Evolutionary conservation across 1,140 invertebrate species (phyloP).

Genomic region (Manduca sexta): DNA sequence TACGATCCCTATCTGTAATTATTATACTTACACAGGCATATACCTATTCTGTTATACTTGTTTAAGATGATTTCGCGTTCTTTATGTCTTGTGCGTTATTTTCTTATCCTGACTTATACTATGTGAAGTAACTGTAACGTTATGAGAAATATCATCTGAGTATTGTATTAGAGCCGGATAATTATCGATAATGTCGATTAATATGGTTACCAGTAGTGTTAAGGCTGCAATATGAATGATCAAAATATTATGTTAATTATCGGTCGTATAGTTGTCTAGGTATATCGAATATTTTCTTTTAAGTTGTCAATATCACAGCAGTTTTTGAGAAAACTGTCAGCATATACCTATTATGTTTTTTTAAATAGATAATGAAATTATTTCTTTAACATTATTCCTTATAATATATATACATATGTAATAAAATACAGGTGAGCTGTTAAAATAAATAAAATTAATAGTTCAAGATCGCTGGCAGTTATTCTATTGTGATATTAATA

Average conservation of each 20-base stretch:
- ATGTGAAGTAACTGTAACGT: not conserved
- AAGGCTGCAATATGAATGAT: slow-evolving; percentile 44
- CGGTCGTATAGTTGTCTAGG: slow-evolving; percentile 34
- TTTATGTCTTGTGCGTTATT: not conserved
- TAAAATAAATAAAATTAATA: slow-evolving; percentile 9
- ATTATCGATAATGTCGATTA: slow-evolving; percentile 36
- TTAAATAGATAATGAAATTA: not conserved
- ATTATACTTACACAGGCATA: not conserved
- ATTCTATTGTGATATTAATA: slow-evolving; percentile 71
- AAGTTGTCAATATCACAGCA: slow-evolving; percentile 70
- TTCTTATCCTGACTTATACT: not conserved
- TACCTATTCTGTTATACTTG: not conserved
- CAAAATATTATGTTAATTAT: slow-evolving; percentile 39
- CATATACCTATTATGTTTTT: slow-evolving; percentile 10
- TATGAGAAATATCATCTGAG: slow-evolving; percentile 4
- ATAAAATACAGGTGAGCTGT: not conserved
- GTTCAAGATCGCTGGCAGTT: slow-evolving; percentile 56
- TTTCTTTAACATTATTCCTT: not conserved
- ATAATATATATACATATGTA: not conserved
- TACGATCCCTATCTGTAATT: not conserved
- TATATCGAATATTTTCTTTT: slow-evolving; percentile 33
- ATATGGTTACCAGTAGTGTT: slow-evolving; percentile 67
- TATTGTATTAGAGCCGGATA: slow-evolving; percentile 18
- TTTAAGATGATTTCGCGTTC: too few species aligned
- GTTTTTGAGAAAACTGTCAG: slow-evolving; percentile 58